Conservation (phyloP, 2,113 vertebrate species). For the Petaurus breviceps region DNA sequence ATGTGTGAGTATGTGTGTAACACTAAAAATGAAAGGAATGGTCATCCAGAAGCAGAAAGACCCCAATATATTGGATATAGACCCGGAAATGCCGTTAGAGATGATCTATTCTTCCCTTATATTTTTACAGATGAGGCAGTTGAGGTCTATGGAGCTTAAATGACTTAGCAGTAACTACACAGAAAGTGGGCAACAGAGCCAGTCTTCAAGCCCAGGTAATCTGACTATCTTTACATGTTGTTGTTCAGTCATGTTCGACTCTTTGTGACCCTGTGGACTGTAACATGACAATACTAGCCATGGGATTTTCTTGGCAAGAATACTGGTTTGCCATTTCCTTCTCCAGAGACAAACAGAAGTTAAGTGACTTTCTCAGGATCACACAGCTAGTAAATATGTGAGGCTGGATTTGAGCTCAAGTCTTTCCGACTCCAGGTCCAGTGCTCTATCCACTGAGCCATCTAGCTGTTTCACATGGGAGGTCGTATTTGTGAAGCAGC, state of each 20-base stretch:
- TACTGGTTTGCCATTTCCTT: not conserved
- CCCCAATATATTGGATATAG: not conserved
- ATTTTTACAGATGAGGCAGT: constrained; percentile 72
- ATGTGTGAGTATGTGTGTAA: not conserved
- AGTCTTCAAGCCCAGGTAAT: not conserved
- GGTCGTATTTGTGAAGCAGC: not conserved
- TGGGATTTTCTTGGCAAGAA: not conserved
- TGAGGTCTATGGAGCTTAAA: constrained; percentile 65
- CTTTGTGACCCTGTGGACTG: not conserved
- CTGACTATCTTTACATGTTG: not conserved
- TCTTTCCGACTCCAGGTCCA: not conserved
- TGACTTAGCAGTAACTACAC: constrained; percentile 73
- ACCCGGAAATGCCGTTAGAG: not conserved
- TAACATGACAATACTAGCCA: not conserved
- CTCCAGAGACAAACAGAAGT: not conserved
- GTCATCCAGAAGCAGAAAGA: not conserved
- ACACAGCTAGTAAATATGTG: not conserved
- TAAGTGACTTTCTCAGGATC: not conserved
- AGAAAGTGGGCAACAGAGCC: constrained; percentile 62
- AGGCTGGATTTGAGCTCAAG: not conserved
- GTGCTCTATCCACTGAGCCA: not conserved
- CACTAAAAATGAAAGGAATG: not conserved
- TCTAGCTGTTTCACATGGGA: not conserved
- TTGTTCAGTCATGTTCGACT: not conserved
- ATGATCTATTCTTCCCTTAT: not conserved